A percentile compares a stretch with the other conserved stretches of the same genome.
phyloP scores from a whole-genome alignment of 2,888 invertebrate genomes.

The Adineta ricciae region DNA sequence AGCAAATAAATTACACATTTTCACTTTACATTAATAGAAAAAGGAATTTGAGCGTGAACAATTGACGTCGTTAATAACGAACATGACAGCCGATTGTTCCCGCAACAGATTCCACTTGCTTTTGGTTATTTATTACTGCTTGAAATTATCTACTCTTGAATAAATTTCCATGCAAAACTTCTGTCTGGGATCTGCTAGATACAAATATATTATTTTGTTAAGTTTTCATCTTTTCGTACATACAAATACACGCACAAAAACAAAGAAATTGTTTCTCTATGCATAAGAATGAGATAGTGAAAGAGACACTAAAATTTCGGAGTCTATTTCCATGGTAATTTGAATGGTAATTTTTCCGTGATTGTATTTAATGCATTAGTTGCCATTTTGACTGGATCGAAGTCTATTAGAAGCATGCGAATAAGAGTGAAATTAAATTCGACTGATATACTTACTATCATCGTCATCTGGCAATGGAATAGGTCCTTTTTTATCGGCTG shows the following conservation, averaged over 20 bases:
- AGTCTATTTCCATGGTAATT: constrained; percentile 21
- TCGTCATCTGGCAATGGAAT: neutral
- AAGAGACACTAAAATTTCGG: neutral
- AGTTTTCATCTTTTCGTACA: neutral
- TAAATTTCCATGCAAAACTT: no score
- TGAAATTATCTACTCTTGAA: no score
- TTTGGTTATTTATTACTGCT: no score
- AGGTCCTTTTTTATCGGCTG: neutral
- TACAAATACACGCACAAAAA: neutral
- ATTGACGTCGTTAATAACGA: neutral
- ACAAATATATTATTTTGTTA: neutral
- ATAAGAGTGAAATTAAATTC: no score
- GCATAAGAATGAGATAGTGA: neutral
- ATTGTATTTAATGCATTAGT: neutral
- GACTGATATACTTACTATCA: neutral
- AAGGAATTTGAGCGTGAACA: neutral
- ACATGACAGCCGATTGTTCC: neutral
- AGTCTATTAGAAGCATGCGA: neutral
- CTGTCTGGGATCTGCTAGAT: neutral
- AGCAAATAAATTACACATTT: neutral
- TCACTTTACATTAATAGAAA: neutral
- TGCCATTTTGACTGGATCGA: constrained; percentile 19
- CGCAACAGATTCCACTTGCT: no score
- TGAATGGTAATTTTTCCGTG: constrained; percentile 1
- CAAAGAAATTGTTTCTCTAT: neutral